phyloP scores from a whole-genome alignment of 2,113 vertebrate species.

The Climacteris rufus region DNA sequence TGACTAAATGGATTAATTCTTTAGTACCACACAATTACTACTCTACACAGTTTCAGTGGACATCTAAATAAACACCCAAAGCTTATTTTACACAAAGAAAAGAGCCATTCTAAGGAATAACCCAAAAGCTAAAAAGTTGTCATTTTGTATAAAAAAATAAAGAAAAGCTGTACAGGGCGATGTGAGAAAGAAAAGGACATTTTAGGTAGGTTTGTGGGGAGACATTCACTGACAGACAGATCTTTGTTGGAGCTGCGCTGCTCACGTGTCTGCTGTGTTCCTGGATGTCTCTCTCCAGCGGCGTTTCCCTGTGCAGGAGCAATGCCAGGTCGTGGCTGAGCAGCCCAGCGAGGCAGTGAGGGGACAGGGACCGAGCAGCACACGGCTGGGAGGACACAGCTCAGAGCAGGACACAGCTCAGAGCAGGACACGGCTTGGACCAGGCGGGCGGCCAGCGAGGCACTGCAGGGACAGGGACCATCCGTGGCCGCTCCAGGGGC shows the following conservation, averaged over 20 bases:
- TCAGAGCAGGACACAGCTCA: no score
- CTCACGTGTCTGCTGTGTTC: conserved; percentile 14
- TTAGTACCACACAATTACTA: conserved; percentile 78
- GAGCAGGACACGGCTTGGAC: no score
- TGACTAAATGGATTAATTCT: conserved; percentile 87
- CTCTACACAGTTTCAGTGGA: conserved; percentile 69
- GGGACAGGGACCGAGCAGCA: not conserved
- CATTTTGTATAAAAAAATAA: conserved; percentile 46
- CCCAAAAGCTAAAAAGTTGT: conserved; percentile 67
- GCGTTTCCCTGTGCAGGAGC: not conserved
- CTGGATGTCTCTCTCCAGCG: conserved; percentile 64
- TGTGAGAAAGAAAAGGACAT: conserved; percentile 51
- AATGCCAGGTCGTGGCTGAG: no score
- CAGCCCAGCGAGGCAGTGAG: no score
- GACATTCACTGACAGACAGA: conserved; percentile 54
- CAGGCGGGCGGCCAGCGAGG: no score
- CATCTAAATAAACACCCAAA: conserved; percentile 81
- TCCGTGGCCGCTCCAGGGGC: accelerated
- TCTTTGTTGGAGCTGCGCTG: conserved; percentile 64
- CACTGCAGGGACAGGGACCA: not conserved
- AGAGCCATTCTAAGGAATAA: conserved; percentile 68
- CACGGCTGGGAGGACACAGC: not conserved
- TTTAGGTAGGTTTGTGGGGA: conserved; percentile 54
- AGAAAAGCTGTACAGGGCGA: conserved; percentile 35
- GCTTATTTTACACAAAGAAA: conserved; percentile 74